A percentile compares a stretch with the other conserved stretches of the same genome.
Conservation (phyloP, 2,888 invertebrate species). For the Ametastegia equiseti region DNA sequence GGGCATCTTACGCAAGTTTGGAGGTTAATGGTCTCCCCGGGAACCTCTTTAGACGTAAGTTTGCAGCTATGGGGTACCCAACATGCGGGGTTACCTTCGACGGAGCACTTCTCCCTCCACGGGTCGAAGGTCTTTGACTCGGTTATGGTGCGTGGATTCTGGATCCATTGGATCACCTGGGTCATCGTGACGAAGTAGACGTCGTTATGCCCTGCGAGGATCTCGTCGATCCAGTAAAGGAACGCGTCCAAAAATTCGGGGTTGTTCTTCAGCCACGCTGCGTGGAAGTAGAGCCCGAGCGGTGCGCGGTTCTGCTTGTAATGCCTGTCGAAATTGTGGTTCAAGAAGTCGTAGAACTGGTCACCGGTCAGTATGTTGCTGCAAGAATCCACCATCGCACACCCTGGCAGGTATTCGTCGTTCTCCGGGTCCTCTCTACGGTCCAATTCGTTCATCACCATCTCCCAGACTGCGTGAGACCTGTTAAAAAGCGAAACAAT, state of each 20-base stretch:
- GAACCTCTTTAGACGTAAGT: conserved; percentile 93
- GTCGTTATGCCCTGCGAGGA: conserved; percentile 90
- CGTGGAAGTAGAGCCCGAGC: conserved; percentile 94
- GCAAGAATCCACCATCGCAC: conserved; percentile 97
- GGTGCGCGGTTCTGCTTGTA: conserved; percentile 94
- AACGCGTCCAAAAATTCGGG: conserved; percentile 95
- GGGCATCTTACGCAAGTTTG: conserved; percentile 96
- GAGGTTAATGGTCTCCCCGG: conserved; percentile 95
- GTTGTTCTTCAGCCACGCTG: conserved; percentile 95
- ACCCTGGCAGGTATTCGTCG: conserved; percentile 93
- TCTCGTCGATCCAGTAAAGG: conserved; percentile 95
- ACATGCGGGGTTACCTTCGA: conserved; percentile 90
- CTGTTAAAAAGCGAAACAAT: conserved; percentile 46
- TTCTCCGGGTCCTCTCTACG: conserved; percentile 93
- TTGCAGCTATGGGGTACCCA: conserved; percentile 95
- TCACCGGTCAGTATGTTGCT: conserved; percentile 94
- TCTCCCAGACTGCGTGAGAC: conserved; percentile 96
- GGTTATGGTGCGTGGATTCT: conserved; percentile 90
- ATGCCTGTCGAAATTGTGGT: conserved; percentile 95
- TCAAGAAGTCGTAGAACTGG: conserved; percentile 95
- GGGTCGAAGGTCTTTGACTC: conserved; percentile 95
- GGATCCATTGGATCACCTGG: conserved; percentile 97
- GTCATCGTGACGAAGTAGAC: conserved; percentile 97
- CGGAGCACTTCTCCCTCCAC: conserved; percentile 95
- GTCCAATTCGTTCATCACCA: conserved; percentile 96